phyloP scores from a whole-genome alignment of 2,888 invertebrate genomes.

The Sialis fuliginosa region DNA sequence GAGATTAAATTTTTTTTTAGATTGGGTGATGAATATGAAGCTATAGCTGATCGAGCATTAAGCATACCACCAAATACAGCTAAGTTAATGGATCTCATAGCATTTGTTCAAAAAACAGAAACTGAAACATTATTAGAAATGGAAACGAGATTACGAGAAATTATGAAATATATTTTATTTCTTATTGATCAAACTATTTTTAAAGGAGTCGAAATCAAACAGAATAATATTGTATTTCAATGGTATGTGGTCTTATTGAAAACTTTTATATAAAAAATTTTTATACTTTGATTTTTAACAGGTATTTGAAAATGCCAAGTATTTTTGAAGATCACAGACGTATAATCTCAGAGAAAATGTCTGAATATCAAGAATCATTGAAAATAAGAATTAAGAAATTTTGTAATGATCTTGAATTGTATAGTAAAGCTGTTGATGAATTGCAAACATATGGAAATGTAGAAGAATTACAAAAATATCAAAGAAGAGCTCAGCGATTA shows the following conservation, averaged over 20 bases:
- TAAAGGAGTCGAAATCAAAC: slow-evolving; percentile 71
- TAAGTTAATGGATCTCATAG: slow-evolving; percentile 66
- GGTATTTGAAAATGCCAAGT: slow-evolving; percentile 60
- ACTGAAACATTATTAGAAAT: slow-evolving; percentile 48
- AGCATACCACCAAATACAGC: slow-evolving; percentile 69
- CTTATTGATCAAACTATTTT: slow-evolving; percentile 67
- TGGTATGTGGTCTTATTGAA: slow-evolving; percentile 32
- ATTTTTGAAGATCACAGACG: slow-evolving; percentile 69
- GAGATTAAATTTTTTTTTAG: slow-evolving; percentile 26
- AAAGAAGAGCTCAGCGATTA: slow-evolving; percentile 57
- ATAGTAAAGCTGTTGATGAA: slow-evolving; percentile 65
- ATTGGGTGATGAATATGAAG: slow-evolving; percentile 68
- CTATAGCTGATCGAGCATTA: slow-evolving; percentile 59
- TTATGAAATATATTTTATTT: slow-evolving; percentile 60
- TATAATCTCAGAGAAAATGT: slow-evolving; percentile 63
- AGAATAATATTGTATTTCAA: slow-evolving; percentile 73
- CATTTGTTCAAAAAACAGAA: slow-evolving; percentile 62
- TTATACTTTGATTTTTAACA: slow-evolving; percentile 14
- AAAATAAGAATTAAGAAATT: slow-evolving; percentile 66
- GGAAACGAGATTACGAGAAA: slow-evolving; percentile 53
- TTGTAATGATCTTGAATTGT: slow-evolving; percentile 61
- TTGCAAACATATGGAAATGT: slow-evolving; percentile 78
- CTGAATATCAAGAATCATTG: slow-evolving; percentile 71
- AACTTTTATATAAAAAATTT: background rate
- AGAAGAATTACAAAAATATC: slow-evolving; percentile 64